Evolutionary conservation across 1,140 invertebrate genomes (phyloP).

Genomic region (Cydia strobilella): DNA sequence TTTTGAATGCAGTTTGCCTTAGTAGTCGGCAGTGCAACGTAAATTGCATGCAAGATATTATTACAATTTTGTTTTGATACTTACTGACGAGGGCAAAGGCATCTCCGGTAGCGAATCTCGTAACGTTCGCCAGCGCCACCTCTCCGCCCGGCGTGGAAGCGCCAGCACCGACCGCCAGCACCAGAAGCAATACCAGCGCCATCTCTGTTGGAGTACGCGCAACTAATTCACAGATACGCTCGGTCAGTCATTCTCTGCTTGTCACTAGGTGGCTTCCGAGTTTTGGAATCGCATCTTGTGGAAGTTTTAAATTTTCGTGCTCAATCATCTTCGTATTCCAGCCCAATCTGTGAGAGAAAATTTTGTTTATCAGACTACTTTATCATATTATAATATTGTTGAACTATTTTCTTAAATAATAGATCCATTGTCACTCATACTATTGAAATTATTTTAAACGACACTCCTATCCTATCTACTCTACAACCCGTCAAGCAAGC

Average conservation of each 20-base stretch:
- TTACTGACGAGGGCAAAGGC: conserved; percentile 67
- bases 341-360: not conserved
- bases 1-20: no score
- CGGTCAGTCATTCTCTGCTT: conserved; percentile 44
- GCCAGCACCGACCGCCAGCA: conserved; percentile 37
- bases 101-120: conserved; percentile 65
- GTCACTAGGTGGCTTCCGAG: conserved; percentile 46
- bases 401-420: no score
- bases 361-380: not conserved
- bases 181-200: conserved; percentile 54
- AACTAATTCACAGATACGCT: conserved; percentile 33
- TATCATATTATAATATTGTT: no score
- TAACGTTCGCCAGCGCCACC: conserved; percentile 70
- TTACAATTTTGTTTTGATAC: conserved; percentile 32
- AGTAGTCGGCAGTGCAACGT: no score
- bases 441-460: no score
- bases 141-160: conserved; percentile 51
- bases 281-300: conserved; percentile 34
- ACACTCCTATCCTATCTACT: no score
- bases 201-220: conserved; percentile 49
- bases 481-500: no score
- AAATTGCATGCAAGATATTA: no score
- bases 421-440: no score
- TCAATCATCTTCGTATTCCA: conserved; percentile 7
- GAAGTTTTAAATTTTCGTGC: not conserved